Conservation (phyloP, 2,113 vertebrate species). For the Bufo bufo region DNA sequence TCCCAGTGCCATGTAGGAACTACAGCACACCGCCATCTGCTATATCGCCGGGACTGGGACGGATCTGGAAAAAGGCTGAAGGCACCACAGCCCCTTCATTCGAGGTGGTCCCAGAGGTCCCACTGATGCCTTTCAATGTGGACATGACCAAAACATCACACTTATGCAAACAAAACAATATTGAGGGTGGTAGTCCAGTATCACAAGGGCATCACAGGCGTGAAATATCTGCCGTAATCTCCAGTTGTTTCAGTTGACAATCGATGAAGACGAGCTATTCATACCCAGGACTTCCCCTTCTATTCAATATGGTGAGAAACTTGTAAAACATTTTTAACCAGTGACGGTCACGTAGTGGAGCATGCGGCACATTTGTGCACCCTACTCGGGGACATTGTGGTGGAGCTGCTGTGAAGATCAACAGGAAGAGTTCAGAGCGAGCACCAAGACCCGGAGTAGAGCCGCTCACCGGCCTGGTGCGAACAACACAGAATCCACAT, state of each 20-base stretch:
- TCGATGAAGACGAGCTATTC: constrained; percentile 12
- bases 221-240: constrained; percentile 40
- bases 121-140: no score
- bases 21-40: no score
- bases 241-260: constrained; percentile 23
- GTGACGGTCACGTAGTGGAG: neutral
- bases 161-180: no score
- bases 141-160: neutral
- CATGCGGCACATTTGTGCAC: neutral
- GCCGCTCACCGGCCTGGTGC: neutral
- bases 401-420: neutral
- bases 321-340: constrained; percentile 51
- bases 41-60: no score
- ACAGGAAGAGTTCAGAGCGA: neutral
- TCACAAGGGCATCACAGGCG: constrained; percentile 4
- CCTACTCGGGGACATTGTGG: neutral
- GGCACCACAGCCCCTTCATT: no score
- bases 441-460: neutral
- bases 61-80: no score
- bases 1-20: no score
- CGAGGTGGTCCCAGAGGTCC: no score
- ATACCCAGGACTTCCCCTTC: constrained; percentile 36
- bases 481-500: no score
- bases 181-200: neutral
- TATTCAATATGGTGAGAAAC: constrained; percentile 52